A percentile compares a stretch with the other conserved stretches of the same genome.
Conservation (phyloP, 1,140 invertebrate species). For the Dicyema japonicum region DNA sequence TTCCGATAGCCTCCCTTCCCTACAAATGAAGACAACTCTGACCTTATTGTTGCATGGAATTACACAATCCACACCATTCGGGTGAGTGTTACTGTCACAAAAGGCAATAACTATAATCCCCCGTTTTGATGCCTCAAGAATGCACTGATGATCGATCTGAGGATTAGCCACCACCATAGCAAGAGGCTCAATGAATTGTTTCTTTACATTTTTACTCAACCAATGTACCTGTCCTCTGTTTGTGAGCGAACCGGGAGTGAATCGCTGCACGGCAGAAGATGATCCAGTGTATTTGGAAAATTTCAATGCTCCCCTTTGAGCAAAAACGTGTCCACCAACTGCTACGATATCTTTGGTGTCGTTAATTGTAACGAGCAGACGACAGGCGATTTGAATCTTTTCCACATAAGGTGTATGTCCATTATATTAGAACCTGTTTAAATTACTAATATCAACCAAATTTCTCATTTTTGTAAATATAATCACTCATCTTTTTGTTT, state of each 20-base stretch:
- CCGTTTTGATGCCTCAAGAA: slow-evolving; percentile 89
- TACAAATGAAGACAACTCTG: too few species aligned
- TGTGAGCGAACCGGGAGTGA: slow-evolving; percentile 88
- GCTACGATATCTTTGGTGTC: slow-evolving; percentile 79
- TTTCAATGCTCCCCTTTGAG: slow-evolving; percentile 82
- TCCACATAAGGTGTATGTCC: too few species aligned
- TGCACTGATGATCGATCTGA: slow-evolving; percentile 70
- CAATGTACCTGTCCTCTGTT: slow-evolving; percentile 61
- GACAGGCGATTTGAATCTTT: slow-evolving; percentile 67
- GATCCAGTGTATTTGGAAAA: slow-evolving; percentile 88
- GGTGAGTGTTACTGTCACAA: slow-evolving; percentile 69
- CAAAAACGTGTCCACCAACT: slow-evolving; percentile 66
- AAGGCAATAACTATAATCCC: slow-evolving; percentile 98
- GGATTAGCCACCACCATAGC: slow-evolving; percentile 82
- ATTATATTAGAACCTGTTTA: too few species aligned
- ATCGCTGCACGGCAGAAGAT: slow-evolving; percentile 83
- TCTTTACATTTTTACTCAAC: too few species aligned
- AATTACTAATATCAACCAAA: too few species aligned
- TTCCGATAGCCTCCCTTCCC: slow-evolving; percentile 69
- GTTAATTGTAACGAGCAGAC: slow-evolving; percentile 85
- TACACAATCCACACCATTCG: slow-evolving; percentile 80
- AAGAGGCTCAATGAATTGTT: slow-evolving; percentile 85
- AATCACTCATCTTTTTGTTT: too few species aligned
- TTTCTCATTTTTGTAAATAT: too few species aligned
- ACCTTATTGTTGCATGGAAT: slow-evolving; percentile 98